A percentile compares a stretch with the other conserved stretches of the same genome.
These are phyloP conservation scores for Cassiopea xamachana DNA, from an alignment of 30 jellyfish, hydroid and myxozoan species.

Conservation along the genomic window DNA sequence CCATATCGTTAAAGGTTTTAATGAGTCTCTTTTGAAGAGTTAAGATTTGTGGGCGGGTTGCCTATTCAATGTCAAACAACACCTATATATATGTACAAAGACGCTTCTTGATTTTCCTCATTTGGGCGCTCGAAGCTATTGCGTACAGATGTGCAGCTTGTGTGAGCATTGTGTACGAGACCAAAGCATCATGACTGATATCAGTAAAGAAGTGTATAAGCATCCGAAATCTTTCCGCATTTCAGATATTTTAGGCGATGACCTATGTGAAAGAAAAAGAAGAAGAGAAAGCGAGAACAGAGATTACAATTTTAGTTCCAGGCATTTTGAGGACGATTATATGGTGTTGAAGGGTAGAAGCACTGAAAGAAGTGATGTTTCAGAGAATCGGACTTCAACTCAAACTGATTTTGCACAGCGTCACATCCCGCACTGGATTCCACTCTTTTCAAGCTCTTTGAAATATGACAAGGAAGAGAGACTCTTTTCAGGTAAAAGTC, in stretches of 20 bases:
- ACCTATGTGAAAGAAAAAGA: neutral
- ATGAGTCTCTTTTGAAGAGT: neutral
- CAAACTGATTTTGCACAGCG: neutral
- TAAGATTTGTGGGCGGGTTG: conserved; percentile 33
- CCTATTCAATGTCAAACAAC: conserved; percentile 16
- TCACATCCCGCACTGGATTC: conserved; percentile 23
- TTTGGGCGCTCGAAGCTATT: neutral
- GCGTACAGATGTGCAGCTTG: conserved; percentile 9
- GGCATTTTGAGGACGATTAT: neutral
- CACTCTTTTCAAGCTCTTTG: conserved; percentile 11
- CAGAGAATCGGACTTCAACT: neutral
- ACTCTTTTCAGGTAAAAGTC: neutral
- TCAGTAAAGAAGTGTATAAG: neutral
- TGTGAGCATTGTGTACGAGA: neutral
- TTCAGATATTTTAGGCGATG: conserved; percentile 51
- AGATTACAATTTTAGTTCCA: neutral
- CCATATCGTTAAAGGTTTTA: conserved; percentile 25
- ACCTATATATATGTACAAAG: neutral
- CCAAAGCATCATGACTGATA: neutral
- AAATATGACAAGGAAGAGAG: neutral
- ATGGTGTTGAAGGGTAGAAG: neutral
- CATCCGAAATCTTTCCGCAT: conserved; percentile 41
- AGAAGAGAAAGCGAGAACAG: neutral
- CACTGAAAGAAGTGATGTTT: neutral
- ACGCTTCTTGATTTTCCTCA: neutral